Base-by-base conservation (phyloP, 2,797 vertebrate genomes). In the Pelobates cultripes region DNA sequence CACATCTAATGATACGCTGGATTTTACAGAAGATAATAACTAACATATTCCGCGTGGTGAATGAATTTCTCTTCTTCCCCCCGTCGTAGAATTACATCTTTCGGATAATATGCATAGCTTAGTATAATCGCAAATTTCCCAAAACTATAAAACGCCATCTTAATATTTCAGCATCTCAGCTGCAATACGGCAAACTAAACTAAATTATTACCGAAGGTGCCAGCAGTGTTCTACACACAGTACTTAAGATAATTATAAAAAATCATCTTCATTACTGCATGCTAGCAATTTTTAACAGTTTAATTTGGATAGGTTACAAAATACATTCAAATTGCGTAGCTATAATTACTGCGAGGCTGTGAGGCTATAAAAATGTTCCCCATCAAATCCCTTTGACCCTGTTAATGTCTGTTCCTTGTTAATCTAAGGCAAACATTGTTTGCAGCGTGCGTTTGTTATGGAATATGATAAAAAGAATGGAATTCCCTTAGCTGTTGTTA, bases 401-500 rank as follows among this genome's bases (percentile, higher is more conserved):
- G 86, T 88, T 93, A 93, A 92, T 90, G 86, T 88, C 87, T 91
- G 84, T 67, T 92, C 86, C 90, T 89, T 92, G 89, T 92, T 93
- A 92, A 92, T 92, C 87, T 90, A 90, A 94, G 88, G 91, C 92
- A 93, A 92, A 95, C 88, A 89, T 89, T 90, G 87, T 91, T 91
- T 85, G 86, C 80, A 88, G 85, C 55, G 15, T 84, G 85, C 90
- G 90, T 93, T 92, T 93, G 91, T 94, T 95, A 93, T 86, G 90
- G 93, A 93, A 93, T 93, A 94, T 79, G 87, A 90, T 91, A 91
- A 89, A 91, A 90, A 88, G 86, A 89, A 89, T 91, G 93, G 93
- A 96, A 98, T 96, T 96, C 96, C 96, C 96, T 90, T 90, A 97
- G 95, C 96, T 96, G 96, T 97, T 97, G 95, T 98, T 97, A 97